Base-by-base conservation (phyloP, 2,797 vertebrate genomes). In the Odontamblyopus lacepedii region DNA sequence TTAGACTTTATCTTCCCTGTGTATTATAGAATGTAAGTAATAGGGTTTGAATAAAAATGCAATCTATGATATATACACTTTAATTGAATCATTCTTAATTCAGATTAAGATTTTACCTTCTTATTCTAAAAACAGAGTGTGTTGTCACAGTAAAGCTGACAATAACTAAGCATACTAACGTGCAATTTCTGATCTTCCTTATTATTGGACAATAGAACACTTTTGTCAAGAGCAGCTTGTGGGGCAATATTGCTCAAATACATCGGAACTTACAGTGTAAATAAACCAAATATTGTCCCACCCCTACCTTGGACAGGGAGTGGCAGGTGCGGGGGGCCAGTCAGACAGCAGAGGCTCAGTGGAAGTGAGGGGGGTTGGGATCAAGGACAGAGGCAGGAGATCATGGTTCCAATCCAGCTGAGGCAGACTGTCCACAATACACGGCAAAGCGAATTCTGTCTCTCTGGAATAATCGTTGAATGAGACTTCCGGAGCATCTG, bases 401-500 rank as follows among this genome's bases (percentile, higher is more conserved):
- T 99, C 97, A 61, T 99, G 96, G 87, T 94, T 97, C 97, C 97
- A 99, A 86, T 99, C 97, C 86, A 99, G 84, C 87, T 98, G 96
- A 1, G 97, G 97, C 78, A 99, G 79, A 0, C 95, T 93, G 89
- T 99, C 97, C 90, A 99, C 97, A 0, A 97, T 91, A 78, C 97
- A 99, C 7, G 97, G 97, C 83, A 97, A 80, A 1, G 96, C 95
- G 0, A 99, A 97, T 67, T 99, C 97, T 0, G 97, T 97, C 85
- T 98, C 97, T 1, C 97, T 92, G 15, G 97, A 97, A 74, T 98
- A 99, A 44, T 96, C 89, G 0, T 98, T 99, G 82, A 95, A 99
- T 0, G 96, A 95, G 59, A 95, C 95, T 68, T 99, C 96, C 0
- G 97, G 96, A 4, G 95, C 94, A 19, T 98, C 97, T 0, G 97